phyloP scores from a whole-genome alignment of 2,888 invertebrate genomes.

The Myathropa florea region DNA sequence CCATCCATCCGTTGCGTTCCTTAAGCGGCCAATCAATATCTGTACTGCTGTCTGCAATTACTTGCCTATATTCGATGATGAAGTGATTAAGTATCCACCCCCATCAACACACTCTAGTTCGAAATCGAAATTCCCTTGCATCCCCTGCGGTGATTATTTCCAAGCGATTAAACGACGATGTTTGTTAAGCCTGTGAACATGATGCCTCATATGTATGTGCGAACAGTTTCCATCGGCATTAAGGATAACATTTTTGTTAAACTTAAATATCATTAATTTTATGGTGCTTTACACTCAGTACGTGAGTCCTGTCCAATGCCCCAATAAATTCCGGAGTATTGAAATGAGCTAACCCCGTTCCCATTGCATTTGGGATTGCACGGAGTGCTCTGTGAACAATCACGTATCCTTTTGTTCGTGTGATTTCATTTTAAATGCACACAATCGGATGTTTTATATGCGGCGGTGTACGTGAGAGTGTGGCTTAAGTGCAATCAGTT shows the following conservation, averaged over 20 bases:
- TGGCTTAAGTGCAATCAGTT: background rate
- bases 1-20: background rate
- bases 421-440: constrained; percentile 25
- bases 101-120: background rate
- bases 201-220: background rate
- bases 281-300: constrained; percentile 42
- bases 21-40: background rate
- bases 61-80: background rate
- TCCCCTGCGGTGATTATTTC: background rate
- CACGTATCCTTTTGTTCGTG: constrained; percentile 50
- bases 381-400: constrained; percentile 15
- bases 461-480: constrained; percentile 6
- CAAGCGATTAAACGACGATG: constrained; percentile 13
- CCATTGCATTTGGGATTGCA: constrained; percentile 20
- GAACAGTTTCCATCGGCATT: constrained; percentile 20
- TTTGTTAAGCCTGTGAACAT: background rate
- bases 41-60: background rate
- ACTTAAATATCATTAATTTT: constrained; percentile 54
- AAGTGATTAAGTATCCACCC: background rate
- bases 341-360: constrained; percentile 38
- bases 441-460: constrained; percentile 24
- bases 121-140: background rate
- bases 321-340: constrained; percentile 36
- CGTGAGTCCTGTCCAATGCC: constrained; percentile 38
- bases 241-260: constrained; percentile 27